phyloP scores from a whole-genome alignment of 1,140 invertebrate genomes.

The Plodia interpunctella region DNA sequence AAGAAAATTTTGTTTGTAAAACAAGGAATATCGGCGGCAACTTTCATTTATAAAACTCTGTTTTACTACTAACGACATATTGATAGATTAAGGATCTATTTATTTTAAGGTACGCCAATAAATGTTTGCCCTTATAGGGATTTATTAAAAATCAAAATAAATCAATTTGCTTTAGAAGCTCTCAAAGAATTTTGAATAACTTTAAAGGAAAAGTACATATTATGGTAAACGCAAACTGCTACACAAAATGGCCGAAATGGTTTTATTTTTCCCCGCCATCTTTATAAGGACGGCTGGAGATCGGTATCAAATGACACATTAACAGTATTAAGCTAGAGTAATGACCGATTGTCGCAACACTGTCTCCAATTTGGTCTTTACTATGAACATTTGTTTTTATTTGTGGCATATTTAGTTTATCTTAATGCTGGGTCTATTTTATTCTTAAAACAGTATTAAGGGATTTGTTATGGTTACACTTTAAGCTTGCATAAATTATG shows the following conservation, averaged over 20 bases:
- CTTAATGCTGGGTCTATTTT: neutral
- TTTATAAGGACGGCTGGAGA: neutral
- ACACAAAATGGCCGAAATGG: constrained; percentile 3
- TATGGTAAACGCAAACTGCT: neutral
- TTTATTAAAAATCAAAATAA: no score
- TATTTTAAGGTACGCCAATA: no score
- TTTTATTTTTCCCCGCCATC: constrained; percentile 7
- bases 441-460: no score
- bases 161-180: no score
- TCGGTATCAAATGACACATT: constrained; percentile 5
- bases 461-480: no score
- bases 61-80: no score
- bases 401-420: neutral
- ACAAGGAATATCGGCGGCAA: neutral
- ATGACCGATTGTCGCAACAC: constrained; percentile 3
- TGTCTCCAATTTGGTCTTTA: neutral
- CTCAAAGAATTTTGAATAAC: no score
- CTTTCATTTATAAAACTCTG: neutral
- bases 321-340: constrained; percentile 3
- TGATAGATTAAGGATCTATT: no score
- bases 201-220: no score
- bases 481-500: no score
- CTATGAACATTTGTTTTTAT: neutral
- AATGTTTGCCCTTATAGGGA: no score
- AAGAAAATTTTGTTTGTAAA: constrained; percentile 26